Conservation (phyloP, 1,140 invertebrate species). For the Parapsyche elsis region DNA sequence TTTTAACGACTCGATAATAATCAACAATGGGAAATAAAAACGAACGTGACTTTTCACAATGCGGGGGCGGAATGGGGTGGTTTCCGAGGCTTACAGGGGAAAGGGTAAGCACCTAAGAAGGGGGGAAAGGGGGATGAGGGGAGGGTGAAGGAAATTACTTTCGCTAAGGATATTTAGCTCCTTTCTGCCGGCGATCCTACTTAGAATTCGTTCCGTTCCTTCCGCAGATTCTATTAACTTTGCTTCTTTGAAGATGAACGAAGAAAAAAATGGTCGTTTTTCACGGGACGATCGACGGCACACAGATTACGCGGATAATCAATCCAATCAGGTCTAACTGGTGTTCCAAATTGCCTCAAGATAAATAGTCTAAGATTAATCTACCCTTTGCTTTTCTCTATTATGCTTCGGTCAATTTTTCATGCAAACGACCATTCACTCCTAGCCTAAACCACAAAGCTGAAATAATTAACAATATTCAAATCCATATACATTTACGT, state of each 20-base stretch:
- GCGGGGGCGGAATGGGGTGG: background rate
- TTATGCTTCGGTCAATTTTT: slow-evolving; percentile 11
- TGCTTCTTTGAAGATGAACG: background rate
- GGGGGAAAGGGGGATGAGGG: background rate
- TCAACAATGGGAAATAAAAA: background rate
- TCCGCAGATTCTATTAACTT: slow-evolving; percentile 24
- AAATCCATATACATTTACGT: no score
- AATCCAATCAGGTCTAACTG: slow-evolving; percentile 20
- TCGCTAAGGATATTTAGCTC: slow-evolving; percentile 7
- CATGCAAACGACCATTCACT: background rate
- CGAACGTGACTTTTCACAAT: slow-evolving; percentile 1
- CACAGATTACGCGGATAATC: slow-evolving; percentile 32
- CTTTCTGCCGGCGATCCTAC: background rate
- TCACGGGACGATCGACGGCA: slow-evolving; percentile 9
- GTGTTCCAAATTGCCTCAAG: slow-evolving; percentile 14
- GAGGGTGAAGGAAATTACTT: background rate
- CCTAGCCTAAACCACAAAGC: no score
- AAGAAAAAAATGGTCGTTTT: slow-evolving; percentile 9
- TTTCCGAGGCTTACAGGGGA: background rate
- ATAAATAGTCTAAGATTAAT: slow-evolving; percentile 24
- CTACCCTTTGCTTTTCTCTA: slow-evolving; percentile 4
- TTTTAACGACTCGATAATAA: background rate
- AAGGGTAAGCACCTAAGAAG: background rate
- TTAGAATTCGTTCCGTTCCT: slow-evolving; percentile 13
- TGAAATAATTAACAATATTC: no score